These are phyloP conservation scores for Seira musarum DNA, from an alignment of 2,888 invertebrate species.

Conservation along the genomic window DNA sequence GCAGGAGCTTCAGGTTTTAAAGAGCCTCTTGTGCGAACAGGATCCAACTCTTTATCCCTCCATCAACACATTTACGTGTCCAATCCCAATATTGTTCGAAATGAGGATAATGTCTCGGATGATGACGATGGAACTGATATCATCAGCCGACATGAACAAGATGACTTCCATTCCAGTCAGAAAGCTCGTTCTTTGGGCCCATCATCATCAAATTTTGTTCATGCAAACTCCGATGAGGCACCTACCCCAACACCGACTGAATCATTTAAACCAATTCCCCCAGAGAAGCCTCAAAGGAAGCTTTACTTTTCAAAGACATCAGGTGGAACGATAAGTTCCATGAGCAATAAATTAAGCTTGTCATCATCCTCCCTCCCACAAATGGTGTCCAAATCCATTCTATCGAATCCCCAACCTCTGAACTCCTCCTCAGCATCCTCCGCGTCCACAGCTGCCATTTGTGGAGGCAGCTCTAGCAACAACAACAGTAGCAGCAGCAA, in stretches of 20 bases:
- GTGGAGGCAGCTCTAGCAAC: conserved; percentile 26
- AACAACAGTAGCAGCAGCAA: conserved; percentile 13
- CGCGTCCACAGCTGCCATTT: conserved; percentile 29
- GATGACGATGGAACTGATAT: conserved; percentile 41
- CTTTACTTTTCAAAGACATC: conserved; percentile 31
- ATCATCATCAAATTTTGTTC: conserved; percentile 2
- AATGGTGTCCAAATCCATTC: conserved; percentile 55
- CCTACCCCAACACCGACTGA: conserved; percentile 23
- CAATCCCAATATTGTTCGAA: conserved; percentile 61
- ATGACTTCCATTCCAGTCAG: conserved; percentile 37
- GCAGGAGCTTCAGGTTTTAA: conserved; percentile 28
- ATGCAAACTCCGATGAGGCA: conserved; percentile 22
- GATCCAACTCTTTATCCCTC: conserved; percentile 60
- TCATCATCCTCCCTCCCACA: conserved; percentile 57
- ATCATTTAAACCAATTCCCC: conserved; percentile 43
- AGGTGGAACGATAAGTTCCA: conserved; percentile 55
- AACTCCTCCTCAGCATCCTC: conserved; percentile 33
- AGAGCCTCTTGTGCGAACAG: conserved; percentile 57
- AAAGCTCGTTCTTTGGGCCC: conserved; percentile 19
- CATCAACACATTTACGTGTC: conserved; percentile 64
- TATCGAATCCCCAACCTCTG: conserved; percentile 48
- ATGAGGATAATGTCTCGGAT: conserved; percentile 48
- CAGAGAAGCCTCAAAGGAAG: conserved; percentile 53
- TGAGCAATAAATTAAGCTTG: conserved; percentile 55
- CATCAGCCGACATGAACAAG: conserved; percentile 37